These are phyloP conservation scores for Phrynocephalus forsythii DNA, from an alignment of 2,797 vertebrate species.

Conservation along the genomic window DNA sequence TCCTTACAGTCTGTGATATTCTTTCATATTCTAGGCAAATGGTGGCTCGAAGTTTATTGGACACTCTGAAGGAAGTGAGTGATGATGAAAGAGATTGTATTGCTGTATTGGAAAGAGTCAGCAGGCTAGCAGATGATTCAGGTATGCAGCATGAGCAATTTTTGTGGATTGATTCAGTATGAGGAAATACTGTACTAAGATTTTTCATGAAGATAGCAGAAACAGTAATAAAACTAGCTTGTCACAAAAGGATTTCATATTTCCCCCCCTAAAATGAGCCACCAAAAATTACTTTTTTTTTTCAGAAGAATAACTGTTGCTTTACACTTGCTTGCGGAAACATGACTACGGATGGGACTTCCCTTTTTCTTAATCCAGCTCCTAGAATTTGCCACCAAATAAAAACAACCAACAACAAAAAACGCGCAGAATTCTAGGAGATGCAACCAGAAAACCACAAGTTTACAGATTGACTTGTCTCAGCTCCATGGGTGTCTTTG, in stretches of 20 bases:
- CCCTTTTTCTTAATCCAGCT: too few species aligned
- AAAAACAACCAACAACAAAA: too few species aligned
- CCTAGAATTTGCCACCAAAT: too few species aligned
- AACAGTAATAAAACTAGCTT: not conserved
- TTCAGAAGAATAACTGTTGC: not conserved
- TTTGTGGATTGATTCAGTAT: constrained; percentile 35
- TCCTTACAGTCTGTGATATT: constrained; percentile 21
- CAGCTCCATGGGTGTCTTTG: too few species aligned
- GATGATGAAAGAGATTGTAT: constrained; percentile 90
- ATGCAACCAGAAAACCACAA: too few species aligned
- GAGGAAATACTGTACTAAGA: constrained; percentile 10
- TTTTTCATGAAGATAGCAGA: not conserved
- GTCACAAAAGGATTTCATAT: not conserved
- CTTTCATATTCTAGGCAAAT: constrained; percentile 84
- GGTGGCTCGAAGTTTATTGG: constrained; percentile 91
- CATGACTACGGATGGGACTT: too few species aligned
- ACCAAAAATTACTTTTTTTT: not conserved
- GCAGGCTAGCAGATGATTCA: constrained; percentile 88
- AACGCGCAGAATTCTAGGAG: too few species aligned
- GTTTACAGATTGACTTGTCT: too few species aligned
- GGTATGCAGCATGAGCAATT: constrained; percentile 75
- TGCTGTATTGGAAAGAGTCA: constrained; percentile 88
- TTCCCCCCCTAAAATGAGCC: not conserved
- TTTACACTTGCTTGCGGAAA: not conserved
- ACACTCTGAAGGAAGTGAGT: constrained; percentile 89